phyloP scores from a whole-genome alignment of 1,140 invertebrate species.

The Neodiprion lecontei region DNA sequence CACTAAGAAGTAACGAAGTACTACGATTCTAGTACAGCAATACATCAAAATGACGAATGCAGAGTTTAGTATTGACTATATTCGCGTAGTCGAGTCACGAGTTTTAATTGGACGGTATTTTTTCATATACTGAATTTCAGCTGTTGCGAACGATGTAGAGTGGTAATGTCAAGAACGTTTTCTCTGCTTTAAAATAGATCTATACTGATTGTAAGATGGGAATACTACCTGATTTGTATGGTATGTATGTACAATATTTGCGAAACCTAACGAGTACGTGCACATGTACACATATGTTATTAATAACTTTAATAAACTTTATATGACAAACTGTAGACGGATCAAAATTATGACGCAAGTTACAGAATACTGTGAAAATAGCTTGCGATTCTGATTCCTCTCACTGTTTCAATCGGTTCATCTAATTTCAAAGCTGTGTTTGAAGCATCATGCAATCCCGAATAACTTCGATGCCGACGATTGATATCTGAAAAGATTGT shows the following conservation, averaged over 20 bases:
- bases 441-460: slow-evolving; percentile 15
- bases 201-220: not conserved
- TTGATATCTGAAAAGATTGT: slow-evolving; percentile 18
- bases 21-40: no score
- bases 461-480: slow-evolving; percentile 12
- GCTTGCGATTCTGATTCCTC: not conserved
- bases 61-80: no score
- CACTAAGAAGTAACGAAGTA: no score
- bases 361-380: not conserved
- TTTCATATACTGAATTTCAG: not conserved
- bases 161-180: not conserved
- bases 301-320: slow-evolving; percentile 8
- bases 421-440: not conserved
- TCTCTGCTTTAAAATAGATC: not conserved
- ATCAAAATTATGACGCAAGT: not conserved
- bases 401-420: not conserved
- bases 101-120: not conserved
- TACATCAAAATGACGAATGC: no score
- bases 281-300: not conserved
- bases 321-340: not conserved
- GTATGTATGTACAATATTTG: no score
- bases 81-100: not conserved
- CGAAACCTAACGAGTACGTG: not conserved
- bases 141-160: not conserved
- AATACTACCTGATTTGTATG: not conserved